Evolutionary conservation across 2,888 invertebrate species (phyloP), one percentile per base, ranked within the genome.

Genomic region (Latrodectus hesperus): DNA sequence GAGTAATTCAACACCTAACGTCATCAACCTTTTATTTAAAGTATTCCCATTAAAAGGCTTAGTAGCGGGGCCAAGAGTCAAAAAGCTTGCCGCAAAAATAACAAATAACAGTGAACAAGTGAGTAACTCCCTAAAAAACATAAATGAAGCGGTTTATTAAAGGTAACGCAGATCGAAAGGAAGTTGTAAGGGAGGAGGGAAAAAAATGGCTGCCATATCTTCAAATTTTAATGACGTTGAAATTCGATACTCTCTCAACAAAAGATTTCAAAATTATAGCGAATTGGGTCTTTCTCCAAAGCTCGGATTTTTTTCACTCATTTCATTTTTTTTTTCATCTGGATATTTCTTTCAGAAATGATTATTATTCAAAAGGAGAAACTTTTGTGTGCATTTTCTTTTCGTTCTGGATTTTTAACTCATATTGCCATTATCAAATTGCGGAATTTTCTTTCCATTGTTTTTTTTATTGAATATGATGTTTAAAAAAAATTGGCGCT

Each of bases 21-120:
- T 79, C 80, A 85, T 79, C 85, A 85, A 80, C 85, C 85, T 85
- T 80, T 85, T 85, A 85, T 85, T 85, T 85, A 85, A 85, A 79
- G 79, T 80, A 26, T 71, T 64, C 79, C 85, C 85, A 85, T 85
- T 85, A 85, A 85, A 85, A 75, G 38, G 17, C 74, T 51, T 71
- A 72, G 84, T 70, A 52, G 49, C 60, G 74, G 75, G 60, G 49
- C 4, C 22, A 22, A 51, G 52, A 83, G 68, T 79, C 80, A 75
- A 79, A 79, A 79, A 79, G 79, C 80, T 70, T 22, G 71, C 65
- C 84, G 67, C 72, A 68, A 79, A 85, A 76, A 68, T 51, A 70
- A 76, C 55, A 83, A 85, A 79, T 60, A 84, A 79, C 65, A 84
- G 55, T 22, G 84, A 77, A 77, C 77, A 75, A 84, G 77, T 60